Evolutionary conservation across 2,797 vertebrate species (phyloP).

Genomic region (Myotis findleyi): DNA sequence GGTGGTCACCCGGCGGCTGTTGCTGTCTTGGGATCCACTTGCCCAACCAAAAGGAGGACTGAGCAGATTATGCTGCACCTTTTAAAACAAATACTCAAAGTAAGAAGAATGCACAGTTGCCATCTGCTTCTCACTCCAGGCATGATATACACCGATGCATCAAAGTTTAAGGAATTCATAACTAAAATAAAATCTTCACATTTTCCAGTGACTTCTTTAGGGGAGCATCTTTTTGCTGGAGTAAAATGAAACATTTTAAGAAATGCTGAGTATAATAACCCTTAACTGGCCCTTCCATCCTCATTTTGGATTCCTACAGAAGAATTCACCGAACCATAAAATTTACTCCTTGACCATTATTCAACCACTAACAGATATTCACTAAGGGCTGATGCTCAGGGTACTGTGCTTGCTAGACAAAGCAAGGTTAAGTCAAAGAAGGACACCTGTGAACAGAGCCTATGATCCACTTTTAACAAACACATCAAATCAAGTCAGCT

Average conservation of each 20-base stretch:
- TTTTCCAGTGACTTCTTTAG: conserved; percentile 16
- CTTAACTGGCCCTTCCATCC: not conserved
- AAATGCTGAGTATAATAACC: not conserved
- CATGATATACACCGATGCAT: not conserved
- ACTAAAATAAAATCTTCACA: not conserved
- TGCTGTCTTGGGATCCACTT: conserved; percentile 91
- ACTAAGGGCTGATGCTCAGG: not conserved
- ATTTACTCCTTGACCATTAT: not conserved
- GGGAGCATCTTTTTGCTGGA: not conserved
- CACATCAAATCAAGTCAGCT: not conserved
- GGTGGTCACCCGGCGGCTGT: conserved; percentile 87
- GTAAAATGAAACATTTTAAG: not conserved
- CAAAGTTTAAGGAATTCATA: not conserved
- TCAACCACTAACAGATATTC: not conserved
- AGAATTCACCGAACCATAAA: not conserved
- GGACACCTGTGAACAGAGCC: not conserved
- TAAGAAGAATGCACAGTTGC: not conserved
- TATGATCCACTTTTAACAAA: not conserved
- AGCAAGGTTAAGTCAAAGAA: not conserved
- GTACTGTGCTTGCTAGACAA: not conserved
- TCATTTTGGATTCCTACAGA: not conserved
- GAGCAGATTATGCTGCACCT: conserved; percentile 98
- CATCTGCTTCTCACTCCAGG: not conserved
- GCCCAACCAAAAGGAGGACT: conserved; percentile 93
- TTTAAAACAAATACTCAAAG: conserved; percentile 18